These are phyloP conservation scores for Salvator merianae DNA, from an alignment of 2,113 vertebrate genomes.

Conservation along the genomic window DNA sequence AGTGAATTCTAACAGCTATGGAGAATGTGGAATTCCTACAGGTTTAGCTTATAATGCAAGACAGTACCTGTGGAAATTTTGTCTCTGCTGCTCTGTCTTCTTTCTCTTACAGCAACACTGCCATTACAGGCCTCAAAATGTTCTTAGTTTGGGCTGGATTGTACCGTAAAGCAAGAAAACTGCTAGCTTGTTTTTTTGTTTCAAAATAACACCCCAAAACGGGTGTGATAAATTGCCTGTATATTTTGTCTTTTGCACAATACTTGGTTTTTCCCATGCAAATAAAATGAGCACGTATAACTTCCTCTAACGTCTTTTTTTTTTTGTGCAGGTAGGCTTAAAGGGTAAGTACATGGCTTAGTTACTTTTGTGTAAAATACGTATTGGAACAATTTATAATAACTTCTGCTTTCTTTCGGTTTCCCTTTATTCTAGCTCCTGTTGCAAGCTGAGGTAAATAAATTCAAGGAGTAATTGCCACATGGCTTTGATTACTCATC, in stretches of 20 bases:
- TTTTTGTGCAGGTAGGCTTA: not conserved
- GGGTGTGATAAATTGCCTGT: not conserved
- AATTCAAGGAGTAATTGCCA: rapidly evolving
- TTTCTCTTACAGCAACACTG: not conserved
- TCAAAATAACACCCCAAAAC: not conserved
- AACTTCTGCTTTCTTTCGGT: conserved; percentile 13
- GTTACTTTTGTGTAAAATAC: rapidly evolving
- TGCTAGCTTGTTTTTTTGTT: not conserved
- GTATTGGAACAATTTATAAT: rapidly evolving
- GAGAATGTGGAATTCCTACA: too few species aligned
- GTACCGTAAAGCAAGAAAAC: too few species aligned
- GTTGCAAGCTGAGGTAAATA: rapidly evolving
- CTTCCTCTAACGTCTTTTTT: conserved; percentile 10
- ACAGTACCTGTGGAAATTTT: too few species aligned
- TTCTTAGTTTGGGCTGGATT: not conserved
- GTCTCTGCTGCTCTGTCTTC: too few species aligned
- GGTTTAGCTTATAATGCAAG: too few species aligned
- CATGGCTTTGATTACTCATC: conserved; percentile 8
- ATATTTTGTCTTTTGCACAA: not conserved
- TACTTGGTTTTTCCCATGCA: not conserved
- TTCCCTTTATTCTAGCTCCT: conserved; percentile 38
- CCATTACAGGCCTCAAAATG: not conserved
- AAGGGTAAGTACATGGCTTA: rapidly evolving
- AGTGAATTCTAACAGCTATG: too few species aligned
- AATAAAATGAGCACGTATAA: not conserved